Base-by-base conservation (phyloP, 2,797 vertebrate genomes). In the Lutjanus campechanus region DNA sequence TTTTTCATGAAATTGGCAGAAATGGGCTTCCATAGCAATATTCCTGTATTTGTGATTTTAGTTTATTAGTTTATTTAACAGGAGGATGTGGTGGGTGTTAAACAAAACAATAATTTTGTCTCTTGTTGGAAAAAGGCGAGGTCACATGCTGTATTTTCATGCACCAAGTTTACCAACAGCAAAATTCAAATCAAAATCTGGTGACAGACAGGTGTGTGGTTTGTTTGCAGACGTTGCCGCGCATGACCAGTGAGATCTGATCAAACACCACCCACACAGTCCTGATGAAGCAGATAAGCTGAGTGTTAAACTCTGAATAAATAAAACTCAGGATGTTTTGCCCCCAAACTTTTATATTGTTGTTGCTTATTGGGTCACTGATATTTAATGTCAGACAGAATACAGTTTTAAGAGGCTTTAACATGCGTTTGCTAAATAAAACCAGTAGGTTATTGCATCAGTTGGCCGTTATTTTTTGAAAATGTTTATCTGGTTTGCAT, bases 261-360 rank as follows among this genome's bases (percentile, higher is more conserved):
- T 89, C 63, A 70, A 79, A 77, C 73, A 36, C 56, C 79, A 15
- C 71, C 73, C 63, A 71, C 61, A 5, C 62, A 8, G 58, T 20
- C 58, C 61, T 19, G 49, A 75, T 55, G 44, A 66, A 11, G 59
- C 68, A 44, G 54, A 70, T 78, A 36, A 75, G 4, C 10, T 66
- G 17, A 69, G 15, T 15, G 15, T 54, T 20, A 5, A 56, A 20
- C 61, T 36, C 16, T 36, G 25, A 59, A 53, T 65, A 46, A 60
- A 46, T 44, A 22, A 60, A 40, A 15, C 46, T 3, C 1, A 59
- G 12, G 36, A 22, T 6, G 17, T 58, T 64, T 69, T 51, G 47
- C 25, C 25, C 3, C 25, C 25, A 25, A 20, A 54, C n/a, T 2
- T 5, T 36, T 36, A 36, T 5, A 36, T 4, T 36, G 16, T 7